Conservation (phyloP, 2,797 vertebrate species). For the Peromyscus eremicus region DNA sequence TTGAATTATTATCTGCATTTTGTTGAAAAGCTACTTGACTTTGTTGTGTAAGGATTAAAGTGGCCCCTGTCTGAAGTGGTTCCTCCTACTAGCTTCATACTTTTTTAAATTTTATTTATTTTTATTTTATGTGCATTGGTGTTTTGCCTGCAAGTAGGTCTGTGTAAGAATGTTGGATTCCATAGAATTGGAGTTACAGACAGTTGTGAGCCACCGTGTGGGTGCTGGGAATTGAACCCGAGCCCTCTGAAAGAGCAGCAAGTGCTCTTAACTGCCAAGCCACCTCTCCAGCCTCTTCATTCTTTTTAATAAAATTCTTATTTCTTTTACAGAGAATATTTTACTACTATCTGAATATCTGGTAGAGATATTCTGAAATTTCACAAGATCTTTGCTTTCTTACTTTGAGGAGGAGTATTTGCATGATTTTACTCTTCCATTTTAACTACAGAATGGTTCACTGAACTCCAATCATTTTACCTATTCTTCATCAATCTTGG, state of each 20-base stretch:
- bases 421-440: neutral
- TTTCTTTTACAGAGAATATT: neutral
- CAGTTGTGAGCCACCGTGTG: neutral
- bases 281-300: neutral
- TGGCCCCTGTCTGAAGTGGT: too few relatives aligned
- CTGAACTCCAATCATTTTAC: neutral
- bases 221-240: neutral
- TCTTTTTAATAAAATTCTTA: neutral
- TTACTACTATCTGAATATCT: neutral
- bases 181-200: neutral
- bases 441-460: conserved; percentile 18
- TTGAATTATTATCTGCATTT: neutral
- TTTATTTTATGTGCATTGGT: neutral
- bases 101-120: neutral
- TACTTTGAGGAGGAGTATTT: neutral
- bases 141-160: neutral
- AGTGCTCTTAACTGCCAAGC: neutral
- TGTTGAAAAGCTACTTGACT: neutral
- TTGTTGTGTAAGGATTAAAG: neutral
- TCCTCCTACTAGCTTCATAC: neutral
- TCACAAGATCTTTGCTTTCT: neutral
- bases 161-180: neutral
- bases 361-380: neutral
- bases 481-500: neutral
- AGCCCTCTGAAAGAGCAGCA: neutral